A percentile compares a stretch with the other conserved stretches of the same genome.
Evolutionary conservation across 2,113 vertebrate species (phyloP).

Genomic region (Meleagris gallopavo): DNA sequence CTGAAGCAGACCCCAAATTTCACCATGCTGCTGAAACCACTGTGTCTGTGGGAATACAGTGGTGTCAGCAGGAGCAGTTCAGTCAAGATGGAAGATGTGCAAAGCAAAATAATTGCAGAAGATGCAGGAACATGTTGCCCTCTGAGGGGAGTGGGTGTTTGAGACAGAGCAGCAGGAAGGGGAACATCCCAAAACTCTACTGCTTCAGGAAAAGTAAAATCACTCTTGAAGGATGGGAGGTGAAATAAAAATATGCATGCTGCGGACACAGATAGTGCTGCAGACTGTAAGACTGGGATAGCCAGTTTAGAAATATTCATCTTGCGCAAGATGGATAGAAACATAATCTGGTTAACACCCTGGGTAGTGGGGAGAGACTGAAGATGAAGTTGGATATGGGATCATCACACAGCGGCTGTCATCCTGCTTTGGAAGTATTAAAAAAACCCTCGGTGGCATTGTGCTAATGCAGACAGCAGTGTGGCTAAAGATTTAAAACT

Average conservation of each 20-base stretch:
- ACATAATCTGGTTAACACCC: constrained; percentile 77
- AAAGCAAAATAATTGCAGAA: neutral
- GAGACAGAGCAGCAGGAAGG: neutral
- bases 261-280: constrained; percentile 60
- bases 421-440: constrained; percentile 24
- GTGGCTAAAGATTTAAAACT: neutral
- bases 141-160: neutral
- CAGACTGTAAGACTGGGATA: constrained; percentile 59
- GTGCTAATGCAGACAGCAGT: neutral
- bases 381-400: constrained; percentile 62
- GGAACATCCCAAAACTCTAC: constrained; percentile 18
- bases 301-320: constrained; percentile 68
- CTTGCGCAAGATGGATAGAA: constrained; percentile 67
- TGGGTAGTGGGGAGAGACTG: constrained; percentile 65
- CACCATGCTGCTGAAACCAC: neutral
- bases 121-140: neutral
- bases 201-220: constrained; percentile 39
- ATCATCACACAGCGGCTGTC: constrained; percentile 49
- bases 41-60: neutral
- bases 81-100: neutral
- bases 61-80: neutral
- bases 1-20: neutral
- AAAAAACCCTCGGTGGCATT: constrained; percentile 6
- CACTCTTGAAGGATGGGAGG: constrained; percentile 27
- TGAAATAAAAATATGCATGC: constrained; percentile 71